phyloP scores from a whole-genome alignment of 2,113 vertebrate species.

The Dasypus novemcinctus region DNA sequence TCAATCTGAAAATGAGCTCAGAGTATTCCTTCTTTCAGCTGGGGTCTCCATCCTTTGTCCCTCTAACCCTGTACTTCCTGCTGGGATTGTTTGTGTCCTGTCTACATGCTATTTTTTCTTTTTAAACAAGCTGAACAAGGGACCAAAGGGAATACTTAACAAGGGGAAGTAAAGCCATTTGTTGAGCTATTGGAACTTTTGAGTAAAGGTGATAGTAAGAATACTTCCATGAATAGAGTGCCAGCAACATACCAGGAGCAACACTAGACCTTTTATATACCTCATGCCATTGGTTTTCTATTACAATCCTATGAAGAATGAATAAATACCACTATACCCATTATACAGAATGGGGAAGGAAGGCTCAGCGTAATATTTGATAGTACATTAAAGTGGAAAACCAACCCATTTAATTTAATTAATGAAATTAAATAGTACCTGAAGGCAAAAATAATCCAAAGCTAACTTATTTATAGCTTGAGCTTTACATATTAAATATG shows the following conservation, averaged over 20 bases:
- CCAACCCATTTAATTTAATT: background rate
- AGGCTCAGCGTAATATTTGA: background rate
- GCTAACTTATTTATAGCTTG: background rate
- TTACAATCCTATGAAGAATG: background rate
- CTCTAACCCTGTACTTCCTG: background rate
- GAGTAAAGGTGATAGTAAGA: slow-evolving; percentile 1
- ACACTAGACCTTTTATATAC: background rate
- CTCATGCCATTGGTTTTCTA: background rate
- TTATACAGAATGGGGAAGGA: background rate
- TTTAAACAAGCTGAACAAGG: slow-evolving; percentile 26
- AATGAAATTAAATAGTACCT: background rate
- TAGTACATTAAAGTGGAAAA: background rate
- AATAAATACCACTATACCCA: background rate
- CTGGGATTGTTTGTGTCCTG: background rate
- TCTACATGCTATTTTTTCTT: slow-evolving; percentile 24
- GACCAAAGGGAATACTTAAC: background rate
- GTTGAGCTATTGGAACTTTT: slow-evolving; percentile 41
- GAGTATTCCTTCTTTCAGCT: background rate
- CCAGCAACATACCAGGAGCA: background rate
- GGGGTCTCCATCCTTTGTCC: background rate
- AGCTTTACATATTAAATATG: background rate
- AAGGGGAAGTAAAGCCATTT: background rate
- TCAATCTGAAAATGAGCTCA: slow-evolving; percentile 52
- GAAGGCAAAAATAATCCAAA: background rate
- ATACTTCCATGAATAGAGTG: background rate